These are phyloP conservation scores for Mormyrops attenuatus DNA, from an alignment of 2,797 vertebrate genomes.

Conservation along the genomic window DNA sequence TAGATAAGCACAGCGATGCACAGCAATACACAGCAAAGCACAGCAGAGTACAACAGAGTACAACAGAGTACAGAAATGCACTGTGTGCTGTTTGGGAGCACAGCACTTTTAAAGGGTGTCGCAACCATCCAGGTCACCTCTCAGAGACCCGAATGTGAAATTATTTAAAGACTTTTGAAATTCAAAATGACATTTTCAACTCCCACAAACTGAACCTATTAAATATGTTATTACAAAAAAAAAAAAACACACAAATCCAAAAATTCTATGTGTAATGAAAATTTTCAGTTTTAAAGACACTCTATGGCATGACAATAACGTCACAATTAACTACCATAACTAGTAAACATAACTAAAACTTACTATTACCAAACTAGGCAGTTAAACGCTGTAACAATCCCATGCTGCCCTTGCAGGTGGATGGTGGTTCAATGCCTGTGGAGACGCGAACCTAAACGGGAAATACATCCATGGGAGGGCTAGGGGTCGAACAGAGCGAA, in stretches of 20 bases:
- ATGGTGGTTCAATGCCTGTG: conserved; percentile 79
- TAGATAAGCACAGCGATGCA: neutral
- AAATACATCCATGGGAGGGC: conserved; percentile 63
- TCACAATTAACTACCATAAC: neutral
- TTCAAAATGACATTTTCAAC: neutral
- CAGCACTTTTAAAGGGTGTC: neutral
- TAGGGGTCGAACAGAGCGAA: conserved; percentile 60
- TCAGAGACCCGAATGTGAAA: neutral
- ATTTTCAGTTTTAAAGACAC: neutral
- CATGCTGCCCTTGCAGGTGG: conserved; percentile 61
- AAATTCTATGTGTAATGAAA: neutral
- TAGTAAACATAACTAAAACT: neutral
- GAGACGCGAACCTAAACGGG: conserved; percentile 78
- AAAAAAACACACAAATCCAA: neutral
- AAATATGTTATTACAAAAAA: neutral
- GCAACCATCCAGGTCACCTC: neutral
- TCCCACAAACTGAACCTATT: neutral
- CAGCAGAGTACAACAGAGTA: neutral
- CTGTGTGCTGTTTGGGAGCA: neutral
- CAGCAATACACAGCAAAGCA: neutral
- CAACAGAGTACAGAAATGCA: neutral
- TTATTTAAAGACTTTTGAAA: neutral
- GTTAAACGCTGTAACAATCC: neutral
- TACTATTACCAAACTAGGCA: neutral
- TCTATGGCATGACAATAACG: neutral